A percentile compares a stretch with the other conserved stretches of the same genome.
These are phyloP conservation scores for Antheraea mylitta DNA, from an alignment of 1,140 invertebrate species.

Conservation along the genomic window DNA sequence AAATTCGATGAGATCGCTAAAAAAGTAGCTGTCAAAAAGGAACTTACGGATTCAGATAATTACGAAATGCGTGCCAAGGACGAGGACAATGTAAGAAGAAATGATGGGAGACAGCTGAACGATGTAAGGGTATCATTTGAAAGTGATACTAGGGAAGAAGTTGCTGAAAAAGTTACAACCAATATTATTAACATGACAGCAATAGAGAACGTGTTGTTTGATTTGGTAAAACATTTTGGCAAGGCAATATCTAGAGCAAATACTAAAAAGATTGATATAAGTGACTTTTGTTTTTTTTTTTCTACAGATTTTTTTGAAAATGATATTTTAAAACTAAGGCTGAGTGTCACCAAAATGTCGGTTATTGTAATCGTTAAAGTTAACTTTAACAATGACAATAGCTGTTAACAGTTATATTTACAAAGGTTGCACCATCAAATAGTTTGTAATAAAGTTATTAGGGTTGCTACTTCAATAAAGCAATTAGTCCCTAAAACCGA, in stretches of 20 bases:
- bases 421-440: too few species aligned
- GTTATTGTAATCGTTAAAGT: too few species aligned
- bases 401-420: too few species aligned
- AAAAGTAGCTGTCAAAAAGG: constrained; percentile 6
- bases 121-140: neutral
- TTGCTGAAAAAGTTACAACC: too few species aligned
- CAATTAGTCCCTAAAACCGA: too few species aligned
- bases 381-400: too few species aligned
- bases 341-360: too few species aligned
- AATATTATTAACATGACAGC: neutral
- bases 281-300: neutral
- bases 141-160: neutral
- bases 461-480: too few species aligned
- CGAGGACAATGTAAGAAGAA: constrained; percentile 11
- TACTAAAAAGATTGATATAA: neutral
- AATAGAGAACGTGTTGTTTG: neutral
- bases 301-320: too few species aligned
- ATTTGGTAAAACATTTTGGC: neutral
- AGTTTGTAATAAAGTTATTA: too few species aligned
- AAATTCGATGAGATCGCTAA: constrained; percentile 21
- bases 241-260: neutral
- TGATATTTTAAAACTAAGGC: too few species aligned
- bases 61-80: constrained; percentile 6
- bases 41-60: neutral
- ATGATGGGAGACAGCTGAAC: neutral